phyloP scores from a whole-genome alignment of 2,888 invertebrate species.

The Arenicola marina region DNA sequence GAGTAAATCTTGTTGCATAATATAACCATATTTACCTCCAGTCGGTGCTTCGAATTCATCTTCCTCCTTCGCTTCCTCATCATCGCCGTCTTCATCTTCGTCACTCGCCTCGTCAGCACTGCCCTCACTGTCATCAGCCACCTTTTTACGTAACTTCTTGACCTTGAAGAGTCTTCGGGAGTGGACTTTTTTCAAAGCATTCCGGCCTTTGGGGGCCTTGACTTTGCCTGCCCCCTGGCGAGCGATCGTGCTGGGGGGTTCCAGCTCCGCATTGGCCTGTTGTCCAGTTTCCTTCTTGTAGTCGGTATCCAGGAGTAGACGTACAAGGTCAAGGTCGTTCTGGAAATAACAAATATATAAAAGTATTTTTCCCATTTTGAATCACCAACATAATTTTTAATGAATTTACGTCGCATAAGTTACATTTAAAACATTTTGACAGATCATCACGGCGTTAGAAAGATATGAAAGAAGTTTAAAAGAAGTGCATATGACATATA shows the following conservation, averaged over 20 bases:
- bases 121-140: neutral
- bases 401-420: neutral
- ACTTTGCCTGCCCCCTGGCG: too few species aligned
- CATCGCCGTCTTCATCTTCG: constrained; percentile 16
- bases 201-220: too few species aligned
- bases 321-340: constrained; percentile 60
- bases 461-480: too few species aligned
- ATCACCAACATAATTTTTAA: too few species aligned
- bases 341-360: neutral
- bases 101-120: neutral
- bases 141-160: constrained; percentile 6
- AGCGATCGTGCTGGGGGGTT: too few species aligned
- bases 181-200: too few species aligned
- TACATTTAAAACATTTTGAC: neutral
- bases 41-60: constrained; percentile 10
- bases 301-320: constrained; percentile 56
- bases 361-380: neutral
- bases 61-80: constrained; percentile 21
- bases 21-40: too few species aligned
- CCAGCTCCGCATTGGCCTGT: too few species aligned
- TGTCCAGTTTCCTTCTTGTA: constrained; percentile 39
- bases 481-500: too few species aligned
- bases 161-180: constrained; percentile 55
- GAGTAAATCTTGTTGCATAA: too few species aligned
- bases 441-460: neutral